These are phyloP conservation scores for Lerista edwardsae DNA, from an alignment of 2,797 vertebrate species.

Conservation along the genomic window DNA sequence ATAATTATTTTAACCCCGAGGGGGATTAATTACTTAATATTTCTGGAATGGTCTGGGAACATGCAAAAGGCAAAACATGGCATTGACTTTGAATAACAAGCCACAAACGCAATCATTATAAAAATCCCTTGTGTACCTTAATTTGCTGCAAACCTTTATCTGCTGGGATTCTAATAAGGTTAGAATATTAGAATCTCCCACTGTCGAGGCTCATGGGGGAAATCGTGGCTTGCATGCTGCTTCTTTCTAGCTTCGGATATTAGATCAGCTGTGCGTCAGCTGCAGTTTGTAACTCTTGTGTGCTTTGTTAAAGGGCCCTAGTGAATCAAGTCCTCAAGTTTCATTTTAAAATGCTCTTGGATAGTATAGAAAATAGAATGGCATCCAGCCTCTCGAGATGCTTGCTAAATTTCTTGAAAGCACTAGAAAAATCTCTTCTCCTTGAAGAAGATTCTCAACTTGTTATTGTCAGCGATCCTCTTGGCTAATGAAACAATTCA, in stretches of 20 bases:
- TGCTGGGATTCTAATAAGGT: background rate
- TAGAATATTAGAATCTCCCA: constrained; percentile 6
- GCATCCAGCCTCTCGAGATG: background rate
- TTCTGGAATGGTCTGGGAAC: background rate
- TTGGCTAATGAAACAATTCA: background rate
- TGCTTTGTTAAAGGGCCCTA: constrained; percentile 17
- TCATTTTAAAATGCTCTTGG: background rate
- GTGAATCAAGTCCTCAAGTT: constrained; percentile 10
- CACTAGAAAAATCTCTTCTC: background rate
- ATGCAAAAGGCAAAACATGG: constrained; percentile 27
- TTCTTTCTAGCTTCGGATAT: background rate
- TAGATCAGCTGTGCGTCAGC: rapidly evolving
- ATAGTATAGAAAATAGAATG: background rate
- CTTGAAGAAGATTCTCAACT: constrained; percentile 2
- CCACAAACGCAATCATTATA: constrained; percentile 1
- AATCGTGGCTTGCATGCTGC: rapidly evolving
- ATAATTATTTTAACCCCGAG: background rate
- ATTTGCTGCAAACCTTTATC: constrained; percentile 29
- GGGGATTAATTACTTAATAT: constrained; percentile 13
- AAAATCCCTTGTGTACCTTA: constrained; percentile 30
- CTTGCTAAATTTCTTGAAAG: constrained; percentile 40
- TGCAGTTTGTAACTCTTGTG: background rate
- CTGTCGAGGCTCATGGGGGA: constrained; percentile 2
- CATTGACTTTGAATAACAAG: background rate
- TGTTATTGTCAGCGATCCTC: constrained; percentile 19